phyloP scores from a whole-genome alignment of 2,888 invertebrate species.

The Epirrhoe tristata region DNA sequence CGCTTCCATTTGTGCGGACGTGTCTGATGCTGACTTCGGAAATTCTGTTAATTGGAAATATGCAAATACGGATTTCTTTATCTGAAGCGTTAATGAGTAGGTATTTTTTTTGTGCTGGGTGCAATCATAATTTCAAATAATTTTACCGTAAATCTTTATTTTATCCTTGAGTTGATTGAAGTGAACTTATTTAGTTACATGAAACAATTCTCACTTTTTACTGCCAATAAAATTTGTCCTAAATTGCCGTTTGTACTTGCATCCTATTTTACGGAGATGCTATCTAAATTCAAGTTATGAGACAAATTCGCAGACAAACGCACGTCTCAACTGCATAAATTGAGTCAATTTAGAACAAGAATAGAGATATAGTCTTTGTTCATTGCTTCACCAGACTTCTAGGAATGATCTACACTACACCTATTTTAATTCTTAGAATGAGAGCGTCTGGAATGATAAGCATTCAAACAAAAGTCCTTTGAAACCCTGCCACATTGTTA shows the following conservation, averaged over 20 bases:
- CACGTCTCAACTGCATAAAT: conserved; percentile 35
- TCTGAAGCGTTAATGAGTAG: conserved; percentile 13
- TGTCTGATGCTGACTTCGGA: conserved; percentile 46
- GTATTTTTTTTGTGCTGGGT: conserved; percentile 3
- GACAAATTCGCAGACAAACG: conserved; percentile 17
- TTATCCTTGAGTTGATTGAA: background rate
- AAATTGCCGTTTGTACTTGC: background rate
- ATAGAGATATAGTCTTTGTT: conserved; percentile 7
- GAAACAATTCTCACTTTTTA: background rate
- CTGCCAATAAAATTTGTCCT: background rate
- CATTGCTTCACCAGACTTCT: conserved; percentile 17
- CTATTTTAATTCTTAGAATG: conserved; percentile 6
- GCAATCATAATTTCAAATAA: background rate
- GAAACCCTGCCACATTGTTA: conserved; percentile 5
- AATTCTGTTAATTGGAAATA: conserved; percentile 41
- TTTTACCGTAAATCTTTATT: background rate
- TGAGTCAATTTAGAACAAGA: conserved; percentile 12
- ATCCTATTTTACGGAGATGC: background rate
- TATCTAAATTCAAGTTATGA: conserved; percentile 1
- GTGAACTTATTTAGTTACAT: background rate
- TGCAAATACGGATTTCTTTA: conserved; percentile 35
- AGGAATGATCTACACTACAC: conserved; percentile 15
- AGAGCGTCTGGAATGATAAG: conserved; percentile 18
- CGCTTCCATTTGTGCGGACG: conserved; percentile 58
- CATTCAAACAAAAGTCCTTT: conserved; percentile 9